Base-by-base conservation (phyloP, 2,888 invertebrate species). In the Tachina lurida region DNA sequence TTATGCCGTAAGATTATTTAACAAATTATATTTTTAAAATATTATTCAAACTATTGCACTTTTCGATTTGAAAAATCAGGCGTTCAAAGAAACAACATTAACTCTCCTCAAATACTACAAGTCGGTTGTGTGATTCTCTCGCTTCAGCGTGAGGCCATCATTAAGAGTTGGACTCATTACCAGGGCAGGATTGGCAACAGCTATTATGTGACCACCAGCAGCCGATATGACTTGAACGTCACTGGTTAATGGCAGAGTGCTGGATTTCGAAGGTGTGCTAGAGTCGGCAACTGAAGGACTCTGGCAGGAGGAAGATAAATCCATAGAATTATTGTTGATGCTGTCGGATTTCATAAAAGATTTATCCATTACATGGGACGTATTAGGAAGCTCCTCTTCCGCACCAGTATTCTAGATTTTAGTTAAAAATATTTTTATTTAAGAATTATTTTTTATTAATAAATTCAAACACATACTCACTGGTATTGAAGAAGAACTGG, bases 151-250 rank as follows among this genome's bases (percentile, higher is more conserved):
- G 15, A 91, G 88, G 5, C 90, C 89, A 56, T 93, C 93, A 41
- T 91, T 92, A 13, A 93, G 87, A 0, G 93, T 91, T 9, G 94
- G 93, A 84, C 95, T 94, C 91, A 95, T 93, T 17, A 95, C 95
- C 87, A 97, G 93, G 3, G 97, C 97, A 15, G 97, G 97, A 94
- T 97, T 97, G 31, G 97, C 96, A 1, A 97, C 97, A 0, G 97
- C 97, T 89, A 97, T 97, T 90, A 97, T 97, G 91, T 96, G 96
- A 91, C 96, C 96, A 0, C 97, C 97, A 15, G 97, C 95, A 0
- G 97, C 95, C 0, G 97, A 96, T 85, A 97, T 96, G 87, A 97
- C 95, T 94, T 97, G 95, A 0, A 95, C 95, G 39, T 95, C 92
- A 3, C 89, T 82, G 7, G 90, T 88, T 8, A 91, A 87, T 22